Evolutionary conservation across 2,797 vertebrate genomes (phyloP).

Genomic region (Darevskia nairensis): DNA sequence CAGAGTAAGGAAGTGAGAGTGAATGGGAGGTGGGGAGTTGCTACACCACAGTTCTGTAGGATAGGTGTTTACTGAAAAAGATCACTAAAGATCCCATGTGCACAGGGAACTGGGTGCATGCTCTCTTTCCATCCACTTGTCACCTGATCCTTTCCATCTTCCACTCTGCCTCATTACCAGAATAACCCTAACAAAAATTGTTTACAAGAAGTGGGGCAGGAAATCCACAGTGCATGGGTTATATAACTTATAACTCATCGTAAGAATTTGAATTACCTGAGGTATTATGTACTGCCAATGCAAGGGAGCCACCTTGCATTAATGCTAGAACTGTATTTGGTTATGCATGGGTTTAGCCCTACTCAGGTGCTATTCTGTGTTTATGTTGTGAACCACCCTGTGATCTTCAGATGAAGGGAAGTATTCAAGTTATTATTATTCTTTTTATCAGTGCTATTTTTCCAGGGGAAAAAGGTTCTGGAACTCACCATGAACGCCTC

Average conservation of each 20-base stretch:
- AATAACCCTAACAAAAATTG: neutral
- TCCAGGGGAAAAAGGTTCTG: too few relatives aligned
- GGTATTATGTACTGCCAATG: neutral
- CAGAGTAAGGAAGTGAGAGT: neutral
- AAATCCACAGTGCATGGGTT: neutral
- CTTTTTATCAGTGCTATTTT: too few relatives aligned
- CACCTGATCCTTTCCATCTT: neutral
- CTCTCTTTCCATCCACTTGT: neutral
- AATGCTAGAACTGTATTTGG: neutral
- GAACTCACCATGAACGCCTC: too few relatives aligned
- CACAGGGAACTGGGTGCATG: neutral
- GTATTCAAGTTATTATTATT: too few relatives aligned
- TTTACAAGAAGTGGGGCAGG: neutral
- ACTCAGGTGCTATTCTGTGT: too few relatives aligned
- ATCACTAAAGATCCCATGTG: neutral
- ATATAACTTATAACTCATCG: neutral
- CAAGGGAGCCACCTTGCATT: neutral
- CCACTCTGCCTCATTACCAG: too few relatives aligned
- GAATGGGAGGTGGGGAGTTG: neutral
- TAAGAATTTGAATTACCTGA: neutral
- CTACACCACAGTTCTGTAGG: neutral
- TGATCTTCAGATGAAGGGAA: too few relatives aligned
- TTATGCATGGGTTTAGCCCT: neutral
- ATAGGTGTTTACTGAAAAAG: neutral
- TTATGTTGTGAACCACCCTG: too few relatives aligned